A percentile compares a stretch with the other conserved stretches of the same genome.
Evolutionary conservation across 1,140 invertebrate species (phyloP).

Genomic region (Cotesia chilonis): DNA sequence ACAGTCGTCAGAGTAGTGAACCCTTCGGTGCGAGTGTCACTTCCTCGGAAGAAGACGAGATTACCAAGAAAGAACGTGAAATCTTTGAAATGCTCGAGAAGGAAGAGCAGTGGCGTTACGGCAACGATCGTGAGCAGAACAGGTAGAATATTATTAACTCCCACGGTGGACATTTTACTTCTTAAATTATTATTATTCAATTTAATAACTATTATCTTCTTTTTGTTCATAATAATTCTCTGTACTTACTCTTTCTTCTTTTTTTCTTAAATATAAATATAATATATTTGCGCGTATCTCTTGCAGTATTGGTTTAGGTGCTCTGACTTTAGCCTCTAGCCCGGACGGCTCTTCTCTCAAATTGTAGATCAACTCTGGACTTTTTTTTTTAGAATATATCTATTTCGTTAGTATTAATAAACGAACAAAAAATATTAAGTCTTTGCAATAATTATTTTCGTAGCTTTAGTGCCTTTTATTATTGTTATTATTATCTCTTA

Average conservation of each 20-base stretch:
- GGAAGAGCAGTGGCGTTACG: constrained; percentile 70
- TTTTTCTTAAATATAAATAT: background rate
- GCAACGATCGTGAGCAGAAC: constrained; percentile 56
- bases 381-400: constrained; percentile 27
- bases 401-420: constrained; percentile 28
- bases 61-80: constrained; percentile 75
- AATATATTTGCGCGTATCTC: constrained; percentile 24
- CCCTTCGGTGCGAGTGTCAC: constrained; percentile 71
- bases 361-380: constrained; percentile 27
- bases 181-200: background rate
- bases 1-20: constrained; percentile 81
- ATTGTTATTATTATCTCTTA: constrained; percentile 2
- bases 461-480: constrained; percentile 19
- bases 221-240: constrained; percentile 1
- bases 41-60: constrained; percentile 77
- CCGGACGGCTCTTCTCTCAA: background rate
- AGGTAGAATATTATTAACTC: constrained; percentile 46
- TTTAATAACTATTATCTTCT: constrained; percentile 10
- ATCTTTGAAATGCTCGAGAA: constrained; percentile 77
- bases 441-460: background rate
- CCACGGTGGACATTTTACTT: background rate
- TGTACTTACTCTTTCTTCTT: background rate
- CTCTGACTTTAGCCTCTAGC: constrained; percentile 25
- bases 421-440: background rate
- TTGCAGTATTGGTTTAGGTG: constrained; percentile 34